These are phyloP conservation scores for Leistus spinibarbis DNA, from an alignment of 2,888 invertebrate species.

Conservation along the genomic window DNA sequence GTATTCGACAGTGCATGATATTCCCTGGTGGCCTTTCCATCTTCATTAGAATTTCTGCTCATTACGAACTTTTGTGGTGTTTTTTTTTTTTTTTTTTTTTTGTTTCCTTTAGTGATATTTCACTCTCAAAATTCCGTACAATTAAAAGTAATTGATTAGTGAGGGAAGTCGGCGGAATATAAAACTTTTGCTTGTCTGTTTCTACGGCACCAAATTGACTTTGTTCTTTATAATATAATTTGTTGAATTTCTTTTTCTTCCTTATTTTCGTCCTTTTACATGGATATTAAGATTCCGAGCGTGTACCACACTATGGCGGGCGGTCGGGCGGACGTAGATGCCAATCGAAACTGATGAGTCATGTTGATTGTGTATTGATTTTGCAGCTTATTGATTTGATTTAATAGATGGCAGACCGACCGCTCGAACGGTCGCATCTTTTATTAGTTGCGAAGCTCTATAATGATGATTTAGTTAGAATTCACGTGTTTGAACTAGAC, in stretches of 20 bases:
- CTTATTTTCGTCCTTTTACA: not conserved
- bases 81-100: too few relatives aligned
- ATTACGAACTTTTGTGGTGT: not conserved
- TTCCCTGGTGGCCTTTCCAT: not conserved
- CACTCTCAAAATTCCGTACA: not conserved
- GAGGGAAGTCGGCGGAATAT: not conserved
- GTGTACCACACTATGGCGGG: too few relatives aligned
- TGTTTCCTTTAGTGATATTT: too few relatives aligned
- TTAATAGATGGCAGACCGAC: not conserved
- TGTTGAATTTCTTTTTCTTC: not conserved
- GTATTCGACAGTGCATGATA: not conserved
- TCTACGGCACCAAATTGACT: not conserved
- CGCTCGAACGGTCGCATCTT: too few relatives aligned
- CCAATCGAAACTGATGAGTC: not conserved
- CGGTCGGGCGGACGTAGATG: too few relatives aligned
- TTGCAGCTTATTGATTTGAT: not conserved
- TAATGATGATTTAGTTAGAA: not conserved
- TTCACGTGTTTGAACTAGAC: not conserved
- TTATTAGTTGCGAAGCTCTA: not conserved
- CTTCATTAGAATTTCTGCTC: not conserved
- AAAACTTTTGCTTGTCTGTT: not conserved
- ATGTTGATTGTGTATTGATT: not conserved
- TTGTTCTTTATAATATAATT: not conserved
- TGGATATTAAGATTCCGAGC: not conserved
- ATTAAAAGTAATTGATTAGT: not conserved